A percentile compares a stretch with the other conserved stretches of the same genome.
These are phyloP conservation scores for Tachina grossa DNA, from an alignment of 2,888 invertebrate species.

Conservation along the genomic window DNA sequence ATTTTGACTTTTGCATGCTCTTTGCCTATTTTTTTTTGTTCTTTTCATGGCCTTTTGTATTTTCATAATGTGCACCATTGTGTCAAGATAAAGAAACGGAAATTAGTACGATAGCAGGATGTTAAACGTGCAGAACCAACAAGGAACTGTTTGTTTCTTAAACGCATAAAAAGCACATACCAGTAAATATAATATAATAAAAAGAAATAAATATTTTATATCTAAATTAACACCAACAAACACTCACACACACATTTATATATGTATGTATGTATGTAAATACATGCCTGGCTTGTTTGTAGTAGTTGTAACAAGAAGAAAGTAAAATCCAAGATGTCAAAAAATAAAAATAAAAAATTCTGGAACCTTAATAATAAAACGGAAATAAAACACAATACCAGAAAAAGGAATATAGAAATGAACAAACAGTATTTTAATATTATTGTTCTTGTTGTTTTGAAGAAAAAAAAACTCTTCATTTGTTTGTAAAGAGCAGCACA, in stretches of 20 bases:
- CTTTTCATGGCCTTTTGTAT: constrained; percentile 59
- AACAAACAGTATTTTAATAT: constrained; percentile 52
- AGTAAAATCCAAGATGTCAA: constrained; percentile 32
- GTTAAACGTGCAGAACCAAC: constrained; percentile 73
- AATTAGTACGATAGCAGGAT: constrained; percentile 82
- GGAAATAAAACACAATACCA: constrained; percentile 80
- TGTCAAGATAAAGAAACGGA: constrained; percentile 82
- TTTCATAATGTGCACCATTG: constrained; percentile 81
- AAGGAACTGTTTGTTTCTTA: constrained; percentile 66
- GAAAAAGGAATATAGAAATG: constrained; percentile 41
- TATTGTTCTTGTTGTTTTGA: constrained; percentile 32
- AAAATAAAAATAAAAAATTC: no score
- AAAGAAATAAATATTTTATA: constrained; percentile 58
- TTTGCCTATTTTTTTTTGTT: background rate
- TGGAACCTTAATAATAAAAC: constrained; percentile 78
- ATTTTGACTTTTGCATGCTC: constrained; percentile 41
- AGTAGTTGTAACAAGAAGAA: constrained; percentile 22
- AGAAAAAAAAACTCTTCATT: background rate
- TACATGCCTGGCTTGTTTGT: no score
- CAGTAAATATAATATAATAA: constrained; percentile 58
- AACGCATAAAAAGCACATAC: constrained; percentile 45
- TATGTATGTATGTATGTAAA: background rate
- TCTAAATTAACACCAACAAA: constrained; percentile 55
- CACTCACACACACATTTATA: background rate
- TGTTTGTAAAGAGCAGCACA: background rate